Evolutionary conservation across 2,797 vertebrate species (phyloP).

Genomic region (Alosa sapidissima): DNA sequence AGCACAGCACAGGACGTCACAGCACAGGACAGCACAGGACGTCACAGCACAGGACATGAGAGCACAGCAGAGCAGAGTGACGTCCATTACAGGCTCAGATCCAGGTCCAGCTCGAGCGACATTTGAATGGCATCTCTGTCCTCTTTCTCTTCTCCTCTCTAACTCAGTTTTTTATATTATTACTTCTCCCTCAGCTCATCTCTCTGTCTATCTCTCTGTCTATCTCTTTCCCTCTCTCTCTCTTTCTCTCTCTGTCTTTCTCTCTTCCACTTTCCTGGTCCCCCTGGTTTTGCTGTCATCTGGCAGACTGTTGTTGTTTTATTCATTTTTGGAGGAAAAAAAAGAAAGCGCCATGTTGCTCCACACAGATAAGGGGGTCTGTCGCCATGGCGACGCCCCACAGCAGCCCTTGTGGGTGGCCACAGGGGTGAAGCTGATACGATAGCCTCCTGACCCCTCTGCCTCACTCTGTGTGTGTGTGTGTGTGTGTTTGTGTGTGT

Average conservation of each 20-base stretch:
- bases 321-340: neutral
- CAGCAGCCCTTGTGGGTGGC: constrained; percentile 30
- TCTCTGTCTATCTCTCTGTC: neutral
- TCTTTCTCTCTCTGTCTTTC: neutral
- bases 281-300: neutral
- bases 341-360: neutral
- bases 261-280: neutral
- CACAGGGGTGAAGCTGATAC: constrained; percentile 46
- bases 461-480: neutral
- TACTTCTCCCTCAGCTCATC: neutral
- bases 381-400: constrained; percentile 19
- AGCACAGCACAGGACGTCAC: too few species aligned
- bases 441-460: constrained; percentile 50
- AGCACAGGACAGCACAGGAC: too few species aligned
- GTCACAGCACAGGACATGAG: too few species aligned
- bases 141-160: too few species aligned
- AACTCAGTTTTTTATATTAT: too few species aligned
- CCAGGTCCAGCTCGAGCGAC: too few species aligned
- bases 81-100: too few species aligned
- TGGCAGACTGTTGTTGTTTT: neutral
- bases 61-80: too few species aligned
- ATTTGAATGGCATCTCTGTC: too few species aligned
- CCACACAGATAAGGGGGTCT: neutral
- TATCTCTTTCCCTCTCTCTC: neutral
- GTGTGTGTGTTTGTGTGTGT: constrained; percentile 26